Conservation (phyloP, 1,140 invertebrate species). For the Drosophila triauraria region DNA sequence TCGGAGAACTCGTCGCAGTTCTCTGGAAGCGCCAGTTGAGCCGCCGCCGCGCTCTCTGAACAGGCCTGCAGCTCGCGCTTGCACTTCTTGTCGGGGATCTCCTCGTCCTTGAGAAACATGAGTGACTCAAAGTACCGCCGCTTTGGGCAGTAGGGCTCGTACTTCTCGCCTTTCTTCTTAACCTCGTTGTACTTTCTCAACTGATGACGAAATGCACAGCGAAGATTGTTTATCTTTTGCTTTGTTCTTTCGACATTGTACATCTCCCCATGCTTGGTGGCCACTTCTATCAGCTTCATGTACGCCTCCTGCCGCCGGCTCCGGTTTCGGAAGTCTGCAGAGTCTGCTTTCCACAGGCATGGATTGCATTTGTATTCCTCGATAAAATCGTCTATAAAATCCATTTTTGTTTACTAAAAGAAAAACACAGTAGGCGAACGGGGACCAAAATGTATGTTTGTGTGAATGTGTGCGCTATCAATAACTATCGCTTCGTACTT, state of each 20-base stretch:
- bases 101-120: slow-evolving; percentile 82
- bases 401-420: slow-evolving; percentile 74
- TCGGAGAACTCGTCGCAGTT: slow-evolving; percentile 66
- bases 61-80: slow-evolving; percentile 59
- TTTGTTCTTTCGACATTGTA: slow-evolving; percentile 84
- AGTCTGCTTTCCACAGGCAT: slow-evolving; percentile 83
- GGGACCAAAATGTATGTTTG: slow-evolving; percentile 38
- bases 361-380: slow-evolving; percentile 83
- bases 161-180: slow-evolving; percentile 80
- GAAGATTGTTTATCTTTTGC: slow-evolving; percentile 84
- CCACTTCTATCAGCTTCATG: slow-evolving; percentile 79
- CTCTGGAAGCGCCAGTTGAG: slow-evolving; percentile 41
- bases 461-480: slow-evolving; percentile 87
- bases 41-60: slow-evolving; percentile 42
- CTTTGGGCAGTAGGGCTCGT: slow-evolving; percentile 82
- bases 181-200: slow-evolving; percentile 81
- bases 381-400: slow-evolving; percentile 84
- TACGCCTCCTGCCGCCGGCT: slow-evolving; percentile 78
- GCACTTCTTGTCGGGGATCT: slow-evolving; percentile 69
- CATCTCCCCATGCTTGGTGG: slow-evolving; percentile 78
- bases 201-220: slow-evolving; percentile 83
- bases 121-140: slow-evolving; percentile 81
- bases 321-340: slow-evolving; percentile 75
- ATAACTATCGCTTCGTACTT: slow-evolving; percentile 89
- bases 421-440: slow-evolving; percentile 39